Evolutionary conservation across 2,888 invertebrate genomes (phyloP), one percentile per base, ranked within the genome.

Genomic region (Fragum sueziense): DNA sequence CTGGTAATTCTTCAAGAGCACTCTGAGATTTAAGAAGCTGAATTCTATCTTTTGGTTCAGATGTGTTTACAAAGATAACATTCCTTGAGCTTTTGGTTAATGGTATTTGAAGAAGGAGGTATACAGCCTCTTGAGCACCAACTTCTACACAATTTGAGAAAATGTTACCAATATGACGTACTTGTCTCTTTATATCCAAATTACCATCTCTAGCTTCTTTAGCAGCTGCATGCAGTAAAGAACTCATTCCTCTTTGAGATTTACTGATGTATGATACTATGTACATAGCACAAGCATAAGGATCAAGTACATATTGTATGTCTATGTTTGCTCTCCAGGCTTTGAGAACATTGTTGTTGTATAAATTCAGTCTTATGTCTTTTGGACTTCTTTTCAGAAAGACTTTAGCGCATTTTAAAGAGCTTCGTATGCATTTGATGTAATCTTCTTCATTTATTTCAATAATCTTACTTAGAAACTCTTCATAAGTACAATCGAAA

Each of bases 51-150:
- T 82, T 72, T 61, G 76, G 74, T 25, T 68, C 47, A 69, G 80
- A 79, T 33, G 86, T 85, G 41, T 81, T 83, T 0, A 85, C 73
- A 65, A 84, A 82, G 11, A 82, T 76, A 27, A 86, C 81, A 70
- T 80, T 70, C 67, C 84, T 76, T 4, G 79, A 74, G 25, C 79
- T 41, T 57, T 71, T 76, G 20, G 81, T 79, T 14, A 86, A 59
- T 20, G 85, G 84, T 68, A 85, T 82, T 70, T 85, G 85, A 31
- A 85, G 74, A 9, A 77, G 69, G 9, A 86, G 59, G 70, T 86
- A 86, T 6, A 76, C 78, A 20, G 84, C 85, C 31, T 86, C 83
- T 62, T 85, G 79, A 11, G 85, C 82, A 79, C 80, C 61, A 6
- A 83, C 74, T 70, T 85, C 85, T n/a, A 79, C 69, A 68, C 67